Conservation (phyloP, 2,888 invertebrate genomes). For the Escarpia spicata region DNA sequence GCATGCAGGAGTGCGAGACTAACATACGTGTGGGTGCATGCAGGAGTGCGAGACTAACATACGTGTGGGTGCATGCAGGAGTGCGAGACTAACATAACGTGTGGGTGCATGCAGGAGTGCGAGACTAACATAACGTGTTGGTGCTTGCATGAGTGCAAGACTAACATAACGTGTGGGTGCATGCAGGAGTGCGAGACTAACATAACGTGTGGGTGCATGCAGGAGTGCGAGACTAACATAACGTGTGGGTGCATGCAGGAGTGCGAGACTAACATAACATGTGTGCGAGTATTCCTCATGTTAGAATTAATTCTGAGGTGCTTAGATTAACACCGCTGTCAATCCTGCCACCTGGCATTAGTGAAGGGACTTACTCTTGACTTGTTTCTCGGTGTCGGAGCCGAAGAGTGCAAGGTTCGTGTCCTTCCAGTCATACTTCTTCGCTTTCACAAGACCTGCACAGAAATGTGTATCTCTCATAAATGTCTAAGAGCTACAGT, state of each 20-base stretch:
- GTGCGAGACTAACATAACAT: background rate
- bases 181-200: background rate
- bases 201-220: background rate
- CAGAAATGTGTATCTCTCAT: background rate
- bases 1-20: too few species aligned
- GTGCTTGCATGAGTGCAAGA: background rate
- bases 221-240: background rate
- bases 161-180: background rate
- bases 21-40: too few species aligned
- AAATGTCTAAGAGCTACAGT: background rate
- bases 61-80: too few species aligned
- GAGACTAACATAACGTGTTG: background rate
- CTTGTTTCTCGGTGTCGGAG: constrained; percentile 60
- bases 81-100: background rate
- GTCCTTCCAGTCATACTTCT: constrained; percentile 65
- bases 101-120: background rate
- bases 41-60: too few species aligned
- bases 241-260: background rate
- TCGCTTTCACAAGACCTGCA: constrained; percentile 50
- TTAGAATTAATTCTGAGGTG: background rate
- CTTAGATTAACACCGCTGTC: background rate
- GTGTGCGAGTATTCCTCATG: background rate
- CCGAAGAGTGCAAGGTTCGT: constrained; percentile 63
- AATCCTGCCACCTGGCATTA: background rate
- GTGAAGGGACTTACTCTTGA: constrained; percentile 55